Conservation (phyloP, 2,797 vertebrate species). For the Crypturellus tataupa region DNA sequence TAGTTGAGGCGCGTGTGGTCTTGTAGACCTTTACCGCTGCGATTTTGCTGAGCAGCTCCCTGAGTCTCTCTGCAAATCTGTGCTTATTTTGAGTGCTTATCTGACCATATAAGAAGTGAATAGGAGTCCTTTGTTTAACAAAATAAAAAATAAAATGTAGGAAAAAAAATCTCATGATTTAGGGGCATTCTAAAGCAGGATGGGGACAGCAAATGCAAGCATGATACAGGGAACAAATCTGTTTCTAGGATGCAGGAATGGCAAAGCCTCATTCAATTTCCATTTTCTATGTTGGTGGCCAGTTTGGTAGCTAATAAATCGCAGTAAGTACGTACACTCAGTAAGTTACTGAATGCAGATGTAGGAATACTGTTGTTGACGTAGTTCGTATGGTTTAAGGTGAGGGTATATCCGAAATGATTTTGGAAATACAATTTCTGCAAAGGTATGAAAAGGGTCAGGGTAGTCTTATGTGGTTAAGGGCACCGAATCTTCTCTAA, state of each 20-base stretch:
- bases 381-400: neutral
- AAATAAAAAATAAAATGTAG: neutral
- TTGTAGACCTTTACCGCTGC: neutral
- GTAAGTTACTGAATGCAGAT: neutral
- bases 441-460: neutral
- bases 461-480: neutral
- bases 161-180: neutral
- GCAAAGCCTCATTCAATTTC: neutral
- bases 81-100: neutral
- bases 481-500: neutral
- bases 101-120: conserved; percentile 7
- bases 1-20: neutral
- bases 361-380: neutral
- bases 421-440: neutral
- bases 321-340: neutral
- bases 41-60: conserved; percentile 4
- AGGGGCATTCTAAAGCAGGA: neutral
- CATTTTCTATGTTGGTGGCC: neutral
- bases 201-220: neutral
- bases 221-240: neutral
- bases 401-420: neutral
- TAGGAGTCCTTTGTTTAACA: conserved; percentile 30
- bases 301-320: neutral
- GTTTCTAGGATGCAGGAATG: neutral
- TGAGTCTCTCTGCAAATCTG: neutral